A percentile compares a stretch with the other conserved stretches of the same genome.
phyloP scores from a whole-genome alignment of 2,113 vertebrate species.

The Platycercus adscitus region DNA sequence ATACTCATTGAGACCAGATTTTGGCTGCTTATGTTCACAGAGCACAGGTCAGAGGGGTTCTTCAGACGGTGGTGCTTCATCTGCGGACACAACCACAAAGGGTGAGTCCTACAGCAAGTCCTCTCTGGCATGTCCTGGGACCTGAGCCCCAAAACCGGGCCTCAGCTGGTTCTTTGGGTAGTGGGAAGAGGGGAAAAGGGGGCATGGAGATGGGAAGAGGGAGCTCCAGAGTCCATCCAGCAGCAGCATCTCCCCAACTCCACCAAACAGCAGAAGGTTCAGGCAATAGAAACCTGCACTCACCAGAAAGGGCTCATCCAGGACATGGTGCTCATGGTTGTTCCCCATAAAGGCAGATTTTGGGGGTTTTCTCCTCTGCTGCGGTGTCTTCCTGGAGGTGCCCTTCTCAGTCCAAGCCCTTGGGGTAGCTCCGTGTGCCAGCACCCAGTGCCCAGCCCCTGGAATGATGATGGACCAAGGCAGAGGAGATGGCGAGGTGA shows the following conservation, averaged over 20 bases:
- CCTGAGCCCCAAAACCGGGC: background rate
- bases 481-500: background rate
- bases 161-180: background rate
- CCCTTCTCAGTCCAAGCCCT: conserved; percentile 16
- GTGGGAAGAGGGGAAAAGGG: background rate
- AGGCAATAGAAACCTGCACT: background rate
- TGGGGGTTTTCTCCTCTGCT: background rate
- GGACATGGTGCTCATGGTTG: background rate
- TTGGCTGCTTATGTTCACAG: conserved; percentile 79
- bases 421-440: conserved; percentile 52
- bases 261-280: background rate
- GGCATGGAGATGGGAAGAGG: no score
- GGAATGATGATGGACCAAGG: fast-evolving
- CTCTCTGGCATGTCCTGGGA: background rate
- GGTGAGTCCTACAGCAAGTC: background rate
- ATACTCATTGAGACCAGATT: conserved; percentile 78
- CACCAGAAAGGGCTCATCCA: conserved; percentile 77
- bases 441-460: conserved; percentile 79
- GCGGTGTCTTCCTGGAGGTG: background rate
- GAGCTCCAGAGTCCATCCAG: background rate
- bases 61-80: conserved; percentile 77
- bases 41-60: conserved; percentile 81
- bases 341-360: background rate
- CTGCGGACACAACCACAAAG: conserved; percentile 41
- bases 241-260: background rate